Evolutionary conservation across 2,113 vertebrate species (phyloP).

Genomic region (cattle (Bos taurus)): DNA sequence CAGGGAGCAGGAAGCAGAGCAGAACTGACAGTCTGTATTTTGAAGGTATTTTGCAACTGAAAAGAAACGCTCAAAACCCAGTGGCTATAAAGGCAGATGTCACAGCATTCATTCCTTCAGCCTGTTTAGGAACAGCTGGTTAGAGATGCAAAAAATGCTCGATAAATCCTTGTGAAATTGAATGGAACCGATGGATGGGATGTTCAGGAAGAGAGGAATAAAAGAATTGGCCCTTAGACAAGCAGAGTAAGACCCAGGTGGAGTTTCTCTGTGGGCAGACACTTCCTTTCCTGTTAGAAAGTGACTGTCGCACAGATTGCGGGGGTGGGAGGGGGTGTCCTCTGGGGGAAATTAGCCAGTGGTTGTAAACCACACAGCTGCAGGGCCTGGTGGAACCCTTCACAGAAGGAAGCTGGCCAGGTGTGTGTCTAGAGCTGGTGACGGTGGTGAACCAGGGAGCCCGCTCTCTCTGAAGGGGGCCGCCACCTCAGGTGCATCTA

Average conservation of each 20-base stretch:
- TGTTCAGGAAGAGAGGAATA: background rate
- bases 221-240: background rate
- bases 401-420: background rate
- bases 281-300: background rate
- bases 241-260: background rate
- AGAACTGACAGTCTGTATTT: background rate
- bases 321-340: background rate
- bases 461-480: background rate
- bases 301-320: background rate
- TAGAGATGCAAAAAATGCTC: background rate
- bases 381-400: background rate
- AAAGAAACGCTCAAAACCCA: background rate
- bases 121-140: background rate
- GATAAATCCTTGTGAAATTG: background rate
- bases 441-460: background rate
- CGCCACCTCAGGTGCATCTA: background rate
- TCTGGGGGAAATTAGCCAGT: background rate
- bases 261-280: background rate
- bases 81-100: background rate
- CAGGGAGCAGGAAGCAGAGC: background rate
- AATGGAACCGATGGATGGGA: background rate
- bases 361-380: background rate
- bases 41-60: background rate
- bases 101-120: background rate
- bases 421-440: background rate